phyloP scores from a whole-genome alignment of 1,140 invertebrate genomes.

The Mizuhopecten yessoensis region DNA sequence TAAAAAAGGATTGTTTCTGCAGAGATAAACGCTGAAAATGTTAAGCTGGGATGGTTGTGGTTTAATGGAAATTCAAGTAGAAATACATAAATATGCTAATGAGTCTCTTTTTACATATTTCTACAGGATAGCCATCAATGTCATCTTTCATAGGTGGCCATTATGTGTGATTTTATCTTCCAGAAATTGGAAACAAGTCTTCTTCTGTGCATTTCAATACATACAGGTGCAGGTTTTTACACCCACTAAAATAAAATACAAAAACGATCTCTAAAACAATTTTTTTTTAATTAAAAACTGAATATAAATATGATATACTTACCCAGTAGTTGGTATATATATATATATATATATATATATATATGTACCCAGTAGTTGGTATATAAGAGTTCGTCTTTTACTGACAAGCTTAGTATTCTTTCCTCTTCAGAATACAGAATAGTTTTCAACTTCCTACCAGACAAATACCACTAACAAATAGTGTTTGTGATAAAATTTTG shows the following conservation, averaged over 20 bases:
- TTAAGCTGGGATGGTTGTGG: neutral
- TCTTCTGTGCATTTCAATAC: neutral
- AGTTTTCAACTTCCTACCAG: neutral
- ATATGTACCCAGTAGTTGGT: neutral
- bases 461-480: neutral
- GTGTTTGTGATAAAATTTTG: neutral
- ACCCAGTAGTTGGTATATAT: too few species aligned
- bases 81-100: slow-evolving; percentile 36
- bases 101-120: neutral
- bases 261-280: neutral
- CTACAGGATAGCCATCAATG: neutral
- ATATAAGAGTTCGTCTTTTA: neutral
- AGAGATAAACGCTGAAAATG: neutral
- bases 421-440: neutral
- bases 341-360: too few species aligned
- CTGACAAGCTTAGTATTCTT: neutral
- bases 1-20: neutral
- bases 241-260: neutral
- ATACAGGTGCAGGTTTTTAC: neutral
- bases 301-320: too few species aligned
- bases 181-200: neutral
- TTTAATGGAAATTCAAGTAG: neutral
- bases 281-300: neutral
- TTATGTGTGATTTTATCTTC: neutral
- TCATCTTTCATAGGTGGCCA: neutral